phyloP scores from a whole-genome alignment of 2,113 vertebrate species.

The Anas platyrhynchos region DNA sequence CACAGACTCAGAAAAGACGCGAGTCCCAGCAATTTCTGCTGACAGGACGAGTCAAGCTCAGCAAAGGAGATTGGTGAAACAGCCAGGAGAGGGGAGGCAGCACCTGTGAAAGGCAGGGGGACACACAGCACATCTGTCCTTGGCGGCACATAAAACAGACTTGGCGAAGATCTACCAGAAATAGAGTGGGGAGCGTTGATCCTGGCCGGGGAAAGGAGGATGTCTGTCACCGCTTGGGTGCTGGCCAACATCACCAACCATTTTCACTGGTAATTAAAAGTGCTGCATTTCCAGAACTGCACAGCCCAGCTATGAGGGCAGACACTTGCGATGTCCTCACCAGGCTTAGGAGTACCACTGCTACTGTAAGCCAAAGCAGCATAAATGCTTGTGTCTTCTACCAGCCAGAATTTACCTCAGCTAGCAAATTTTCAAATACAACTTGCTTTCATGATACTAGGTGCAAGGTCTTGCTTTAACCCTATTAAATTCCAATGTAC shows the following conservation, averaged over 20 bases:
- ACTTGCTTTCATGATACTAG: background rate
- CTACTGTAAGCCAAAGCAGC: background rate
- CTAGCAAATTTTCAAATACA: background rate
- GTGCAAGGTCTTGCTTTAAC: background rate
- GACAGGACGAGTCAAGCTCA: background rate
- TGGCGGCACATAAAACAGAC: background rate
- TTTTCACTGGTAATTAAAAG: background rate
- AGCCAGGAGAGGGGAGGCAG: background rate
- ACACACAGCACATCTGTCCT: background rate
- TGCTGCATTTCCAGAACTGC: background rate
- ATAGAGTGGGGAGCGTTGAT: background rate
- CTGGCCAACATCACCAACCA: background rate
- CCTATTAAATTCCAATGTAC: background rate
- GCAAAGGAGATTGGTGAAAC: background rate
- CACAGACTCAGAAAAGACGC: background rate
- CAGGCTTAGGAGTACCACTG: background rate
- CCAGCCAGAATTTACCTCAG: background rate
- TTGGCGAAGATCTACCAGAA: background rate
- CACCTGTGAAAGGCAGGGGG: background rate
- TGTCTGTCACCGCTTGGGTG: background rate
- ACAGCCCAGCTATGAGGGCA: background rate
- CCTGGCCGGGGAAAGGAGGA: background rate
- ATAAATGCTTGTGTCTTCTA: background rate
- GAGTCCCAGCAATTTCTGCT: background rate
- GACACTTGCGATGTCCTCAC: background rate